These are phyloP conservation scores for Chamaea fasciata DNA, from an alignment of 2,113 vertebrate genomes.

Conservation along the genomic window DNA sequence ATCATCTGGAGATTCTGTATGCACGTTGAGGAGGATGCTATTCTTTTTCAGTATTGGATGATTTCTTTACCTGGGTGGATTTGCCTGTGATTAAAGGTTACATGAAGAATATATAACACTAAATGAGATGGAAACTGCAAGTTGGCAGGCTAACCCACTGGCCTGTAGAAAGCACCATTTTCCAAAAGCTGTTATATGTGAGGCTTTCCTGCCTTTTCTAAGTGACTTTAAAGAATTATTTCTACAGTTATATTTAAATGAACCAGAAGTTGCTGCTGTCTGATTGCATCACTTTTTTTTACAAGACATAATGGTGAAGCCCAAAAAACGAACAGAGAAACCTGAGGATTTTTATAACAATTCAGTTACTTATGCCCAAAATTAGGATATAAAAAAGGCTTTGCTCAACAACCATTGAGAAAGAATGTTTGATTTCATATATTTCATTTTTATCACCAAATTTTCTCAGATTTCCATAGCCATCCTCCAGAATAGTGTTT, in stretches of 20 bases:
- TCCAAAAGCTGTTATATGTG: not conserved
- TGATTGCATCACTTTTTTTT: not conserved
- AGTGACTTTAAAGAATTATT: not conserved
- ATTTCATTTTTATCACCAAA: not conserved
- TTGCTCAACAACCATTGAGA: not conserved
- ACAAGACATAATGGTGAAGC: rapidly evolving
- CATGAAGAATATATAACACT: not conserved
- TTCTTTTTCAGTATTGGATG: not conserved
- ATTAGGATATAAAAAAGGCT: not conserved
- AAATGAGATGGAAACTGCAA: not conserved
- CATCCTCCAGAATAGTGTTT: not conserved
- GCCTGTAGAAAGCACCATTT: not conserved
- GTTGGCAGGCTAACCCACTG: not conserved
- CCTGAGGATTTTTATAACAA: not conserved
- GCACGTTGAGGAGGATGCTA: not conserved
- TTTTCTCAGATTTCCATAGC: not conserved
- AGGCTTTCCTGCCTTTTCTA: not conserved
- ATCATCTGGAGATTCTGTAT: not conserved
- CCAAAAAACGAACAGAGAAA: not conserved
- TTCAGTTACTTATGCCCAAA: not conserved
- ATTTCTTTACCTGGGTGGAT: not conserved
- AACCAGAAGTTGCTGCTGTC: not conserved
- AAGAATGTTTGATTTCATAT: not conserved
- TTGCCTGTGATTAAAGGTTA: not conserved
- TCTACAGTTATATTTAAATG: not conserved